Evolutionary conservation across 1,140 invertebrate species (phyloP).

Genomic region (Aleiodes sp.): DNA sequence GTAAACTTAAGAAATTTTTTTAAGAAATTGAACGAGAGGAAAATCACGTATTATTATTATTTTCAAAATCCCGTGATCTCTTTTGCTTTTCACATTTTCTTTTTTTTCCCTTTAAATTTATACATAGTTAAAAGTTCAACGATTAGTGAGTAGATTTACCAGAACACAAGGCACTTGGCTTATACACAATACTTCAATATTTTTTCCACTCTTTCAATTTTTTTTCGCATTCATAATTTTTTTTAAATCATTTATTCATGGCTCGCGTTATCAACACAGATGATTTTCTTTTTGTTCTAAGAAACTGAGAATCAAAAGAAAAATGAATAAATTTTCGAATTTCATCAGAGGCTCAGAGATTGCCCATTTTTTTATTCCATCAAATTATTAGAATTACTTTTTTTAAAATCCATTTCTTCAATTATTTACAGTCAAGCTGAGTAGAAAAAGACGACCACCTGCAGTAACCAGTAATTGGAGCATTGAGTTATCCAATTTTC

Average conservation of each 20-base stretch:
- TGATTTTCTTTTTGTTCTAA: no score
- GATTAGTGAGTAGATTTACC: conserved; percentile 57
- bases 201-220: conserved; percentile 29
- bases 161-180: conserved; percentile 67
- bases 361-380: background rate
- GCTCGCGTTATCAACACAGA: no score
- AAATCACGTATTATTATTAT: conserved; percentile 5
- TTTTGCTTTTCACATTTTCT: conserved; percentile 8
- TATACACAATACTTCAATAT: conserved; percentile 56
- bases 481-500: conserved; percentile 4
- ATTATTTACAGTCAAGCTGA: conserved; percentile 9
- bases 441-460: conserved; percentile 15
- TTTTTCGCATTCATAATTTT: background rate
- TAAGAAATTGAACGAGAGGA: background rate
- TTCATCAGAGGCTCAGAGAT: no score
- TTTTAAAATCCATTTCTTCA: background rate
- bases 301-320: background rate
- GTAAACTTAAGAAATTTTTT: background rate
- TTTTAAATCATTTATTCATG: background rate
- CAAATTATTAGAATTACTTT: no score
- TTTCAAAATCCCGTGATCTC: background rate
- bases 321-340: no score
- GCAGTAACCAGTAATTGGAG: conserved; percentile 8
- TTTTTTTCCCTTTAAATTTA: conserved; percentile 24
- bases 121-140: conserved; percentile 62